These are phyloP conservation scores for Callipepla squamata DNA, from an alignment of 2,113 vertebrate species.

Conservation along the genomic window DNA sequence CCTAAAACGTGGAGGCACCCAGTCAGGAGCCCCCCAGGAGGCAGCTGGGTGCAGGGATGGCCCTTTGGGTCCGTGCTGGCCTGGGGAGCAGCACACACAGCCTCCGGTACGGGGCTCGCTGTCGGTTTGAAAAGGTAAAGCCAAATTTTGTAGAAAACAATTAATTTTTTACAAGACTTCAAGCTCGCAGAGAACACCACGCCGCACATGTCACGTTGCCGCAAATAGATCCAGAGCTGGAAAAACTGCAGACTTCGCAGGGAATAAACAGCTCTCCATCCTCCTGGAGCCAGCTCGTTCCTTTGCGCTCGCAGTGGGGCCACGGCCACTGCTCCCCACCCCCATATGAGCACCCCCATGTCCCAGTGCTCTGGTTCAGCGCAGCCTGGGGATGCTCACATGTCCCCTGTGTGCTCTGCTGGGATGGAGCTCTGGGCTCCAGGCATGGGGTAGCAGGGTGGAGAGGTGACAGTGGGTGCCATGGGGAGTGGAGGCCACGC, in stretches of 20 bases:
- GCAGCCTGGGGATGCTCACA: neutral
- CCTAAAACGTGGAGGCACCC: rapidly evolving
- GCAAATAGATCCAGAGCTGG: constrained; percentile 61
- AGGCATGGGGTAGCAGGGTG: neutral
- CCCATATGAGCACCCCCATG: neutral
- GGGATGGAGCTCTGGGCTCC: neutral
- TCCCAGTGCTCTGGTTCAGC: rapidly evolving
- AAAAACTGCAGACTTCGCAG: constrained; percentile 36
- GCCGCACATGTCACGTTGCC: constrained; percentile 51
- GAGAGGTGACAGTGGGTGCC: neutral
- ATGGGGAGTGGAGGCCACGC: rapidly evolving
- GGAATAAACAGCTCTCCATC: constrained; percentile 38
- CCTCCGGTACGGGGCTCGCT: neutral
- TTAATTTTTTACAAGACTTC: constrained; percentile 62
- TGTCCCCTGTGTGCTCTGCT: rapidly evolving
- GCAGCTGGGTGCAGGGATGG: neutral
- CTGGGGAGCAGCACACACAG: rapidly evolving
- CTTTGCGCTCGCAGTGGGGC: neutral
- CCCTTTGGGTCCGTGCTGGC: rapidly evolving
- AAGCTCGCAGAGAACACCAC: constrained; percentile 51
- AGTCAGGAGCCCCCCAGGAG: rapidly evolving
- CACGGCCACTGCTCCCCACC: too few relatives aligned
- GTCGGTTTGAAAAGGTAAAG: constrained; percentile 31
- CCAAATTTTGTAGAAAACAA: constrained; percentile 24
- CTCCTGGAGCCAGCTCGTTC: neutral